Evolutionary conservation across 2,797 vertebrate genomes (phyloP), one percentile per base, ranked within the genome.

Genomic region (Clarias platycephalus): DNA sequence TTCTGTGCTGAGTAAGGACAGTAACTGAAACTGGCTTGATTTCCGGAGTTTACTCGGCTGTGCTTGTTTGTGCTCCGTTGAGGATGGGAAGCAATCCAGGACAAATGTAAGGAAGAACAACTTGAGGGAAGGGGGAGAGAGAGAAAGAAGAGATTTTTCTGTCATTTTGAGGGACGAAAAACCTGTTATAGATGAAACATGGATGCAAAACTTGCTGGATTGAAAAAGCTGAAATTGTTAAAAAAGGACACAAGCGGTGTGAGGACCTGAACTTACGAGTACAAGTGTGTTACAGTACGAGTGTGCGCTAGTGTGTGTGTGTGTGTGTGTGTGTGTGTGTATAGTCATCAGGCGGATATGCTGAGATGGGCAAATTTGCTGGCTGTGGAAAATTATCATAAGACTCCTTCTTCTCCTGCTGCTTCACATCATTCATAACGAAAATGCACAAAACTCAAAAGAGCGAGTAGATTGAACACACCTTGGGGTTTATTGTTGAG

Each of bases 301-400:
- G 60, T 63, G 24, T 28, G 44, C 28, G 49, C 49, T 53, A 53
- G 49, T 53, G 71, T 16, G 57, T 40, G 49, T 75, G 55, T 53
- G 62, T 81, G 49, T 75, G 55, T 53, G 62, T 81, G 37, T 63
- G 24, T 28, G 44, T 55, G 49, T 75, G 55, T 53, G 62, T 81
- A 28, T 70, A 49, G 92, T 95, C 94, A 95, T 91, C 89, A 81
- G 92, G 92, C 93, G 92, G 93, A 93, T 93, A 93, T 94, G 91
- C 91, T 90, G 89, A 80, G 91, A 92, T 37, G 75, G 60, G 37
- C 83, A 53, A 86, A 83, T 78, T 84, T 81, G 70, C 62, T 49
- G 84, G 83, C 83, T 40, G 68, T 81, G 84, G 68, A 90, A 88
- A 90, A 84, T 86, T 72, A 85, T 70, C 77, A 67, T 80, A 80